Evolutionary conservation across 2,797 vertebrate species (phyloP).

Genomic region (Acanthis flammea): DNA sequence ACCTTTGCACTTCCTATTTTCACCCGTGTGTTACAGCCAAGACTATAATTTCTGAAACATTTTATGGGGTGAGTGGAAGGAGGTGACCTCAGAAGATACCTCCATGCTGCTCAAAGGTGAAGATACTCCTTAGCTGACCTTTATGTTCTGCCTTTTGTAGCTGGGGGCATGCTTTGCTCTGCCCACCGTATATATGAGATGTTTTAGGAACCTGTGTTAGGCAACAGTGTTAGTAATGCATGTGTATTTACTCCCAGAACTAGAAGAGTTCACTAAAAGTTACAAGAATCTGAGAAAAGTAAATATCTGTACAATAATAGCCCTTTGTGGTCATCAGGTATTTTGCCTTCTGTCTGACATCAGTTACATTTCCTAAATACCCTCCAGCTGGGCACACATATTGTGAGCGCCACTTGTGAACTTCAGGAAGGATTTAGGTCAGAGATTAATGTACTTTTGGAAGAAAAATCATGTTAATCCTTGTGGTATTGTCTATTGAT

Average conservation of each 20-base stretch:
- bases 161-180: not conserved
- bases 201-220: not conserved
- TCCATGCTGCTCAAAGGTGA: not conserved
- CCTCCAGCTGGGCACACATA: not conserved
- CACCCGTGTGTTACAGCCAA: not conserved
- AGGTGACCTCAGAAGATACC: not conserved
- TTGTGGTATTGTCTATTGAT: not conserved
- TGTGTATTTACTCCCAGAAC: not conserved
- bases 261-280: not conserved
- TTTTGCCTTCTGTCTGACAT: not conserved
- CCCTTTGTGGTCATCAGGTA: not conserved
- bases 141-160: not conserved
- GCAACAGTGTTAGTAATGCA: not conserved
- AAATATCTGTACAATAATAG: not conserved
- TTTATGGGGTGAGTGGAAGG: not conserved
- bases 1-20: not conserved
- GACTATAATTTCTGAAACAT: not conserved
- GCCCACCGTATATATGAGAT: not conserved
- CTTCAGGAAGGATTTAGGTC: not conserved
- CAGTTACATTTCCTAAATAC: not conserved
- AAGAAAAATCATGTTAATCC: not conserved
- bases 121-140: not conserved
- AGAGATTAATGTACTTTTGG: not conserved
- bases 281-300: not conserved
- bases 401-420: not conserved